phyloP scores from a whole-genome alignment of 2,888 invertebrate species.

The Endomychus coccineus region DNA sequence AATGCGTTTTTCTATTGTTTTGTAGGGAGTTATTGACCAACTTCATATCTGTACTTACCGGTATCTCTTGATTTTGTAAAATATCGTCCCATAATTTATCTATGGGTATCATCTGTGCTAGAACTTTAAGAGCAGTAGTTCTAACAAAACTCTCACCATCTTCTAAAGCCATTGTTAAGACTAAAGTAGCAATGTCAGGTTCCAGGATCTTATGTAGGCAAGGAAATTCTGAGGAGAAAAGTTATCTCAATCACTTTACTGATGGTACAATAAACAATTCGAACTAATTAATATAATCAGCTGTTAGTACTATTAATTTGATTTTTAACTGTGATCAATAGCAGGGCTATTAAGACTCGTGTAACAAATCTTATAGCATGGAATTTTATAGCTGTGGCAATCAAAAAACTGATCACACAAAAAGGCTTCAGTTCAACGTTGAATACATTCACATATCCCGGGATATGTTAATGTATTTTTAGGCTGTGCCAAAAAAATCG shows the following conservation, averaged over 20 bases:
- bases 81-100: conserved; percentile 59
- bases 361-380: too few species aligned
- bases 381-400: too few species aligned
- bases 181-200: conserved; percentile 56
- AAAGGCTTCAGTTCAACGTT: too few species aligned
- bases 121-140: conserved; percentile 65
- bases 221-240: conserved; percentile 58
- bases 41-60: conserved; percentile 54
- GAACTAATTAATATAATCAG: neutral
- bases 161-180: conserved; percentile 56
- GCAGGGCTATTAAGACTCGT: too few species aligned
- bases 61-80: conserved; percentile 51
- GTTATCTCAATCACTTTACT: neutral
- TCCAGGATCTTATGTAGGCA: conserved; percentile 65
- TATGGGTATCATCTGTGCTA: conserved; percentile 60
- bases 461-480: too few species aligned
- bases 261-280: neutral
- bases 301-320: too few species aligned
- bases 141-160: conserved; percentile 71
- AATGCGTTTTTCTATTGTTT: too few species aligned
- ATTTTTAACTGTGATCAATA: too few species aligned
- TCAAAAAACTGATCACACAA: too few species aligned
- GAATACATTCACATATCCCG: too few species aligned
- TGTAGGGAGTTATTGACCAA: too few species aligned
- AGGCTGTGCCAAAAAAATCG: too few species aligned